Conservation (phyloP, 2,888 invertebrate genomes). For the Sturmia bella region DNA sequence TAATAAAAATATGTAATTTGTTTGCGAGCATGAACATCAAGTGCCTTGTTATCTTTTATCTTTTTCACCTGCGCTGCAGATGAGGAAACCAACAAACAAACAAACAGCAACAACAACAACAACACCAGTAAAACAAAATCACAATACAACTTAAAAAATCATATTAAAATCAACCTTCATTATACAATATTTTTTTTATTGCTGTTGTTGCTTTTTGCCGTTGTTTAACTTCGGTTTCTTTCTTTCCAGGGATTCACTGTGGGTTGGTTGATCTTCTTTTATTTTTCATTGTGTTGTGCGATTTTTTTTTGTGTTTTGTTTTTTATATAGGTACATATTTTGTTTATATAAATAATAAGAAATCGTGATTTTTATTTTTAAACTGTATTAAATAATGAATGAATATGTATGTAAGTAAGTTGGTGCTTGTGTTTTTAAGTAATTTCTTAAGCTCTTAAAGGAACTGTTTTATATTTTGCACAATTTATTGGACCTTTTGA, state of each 20-base stretch:
- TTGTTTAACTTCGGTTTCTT: conserved; percentile 39
- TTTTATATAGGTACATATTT: background rate
- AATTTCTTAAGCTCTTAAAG: conserved; percentile 15
- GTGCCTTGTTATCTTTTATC: conserved; percentile 64
- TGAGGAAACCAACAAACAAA: conserved; percentile 39
- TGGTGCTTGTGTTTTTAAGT: conserved; percentile 20
- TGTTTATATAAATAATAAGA: conserved; percentile 31
- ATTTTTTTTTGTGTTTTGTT: conserved; percentile 1
- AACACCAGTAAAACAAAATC: background rate
- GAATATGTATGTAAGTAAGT: conserved; percentile 27
- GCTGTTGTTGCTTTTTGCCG: conserved; percentile 26
- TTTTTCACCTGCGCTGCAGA: conserved; percentile 60
- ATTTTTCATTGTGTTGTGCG: conserved; percentile 22
- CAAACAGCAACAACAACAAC: conserved; percentile 30
- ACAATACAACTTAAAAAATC: conserved; percentile 35
- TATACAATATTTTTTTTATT: conserved; percentile 38
- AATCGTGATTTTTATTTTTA: conserved; percentile 65
- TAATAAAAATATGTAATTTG: conserved; percentile 57
- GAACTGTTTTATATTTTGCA: conserved; percentile 51
- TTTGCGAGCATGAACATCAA: conserved; percentile 56
- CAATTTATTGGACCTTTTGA: background rate
- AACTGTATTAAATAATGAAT: conserved; percentile 53
- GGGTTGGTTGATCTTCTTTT: conserved; percentile 57
- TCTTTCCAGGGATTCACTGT: conserved; percentile 62
- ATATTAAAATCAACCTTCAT: conserved; percentile 55